Base-by-base conservation (phyloP, 2,888 invertebrate genomes). In the Saturnia pavonia region DNA sequence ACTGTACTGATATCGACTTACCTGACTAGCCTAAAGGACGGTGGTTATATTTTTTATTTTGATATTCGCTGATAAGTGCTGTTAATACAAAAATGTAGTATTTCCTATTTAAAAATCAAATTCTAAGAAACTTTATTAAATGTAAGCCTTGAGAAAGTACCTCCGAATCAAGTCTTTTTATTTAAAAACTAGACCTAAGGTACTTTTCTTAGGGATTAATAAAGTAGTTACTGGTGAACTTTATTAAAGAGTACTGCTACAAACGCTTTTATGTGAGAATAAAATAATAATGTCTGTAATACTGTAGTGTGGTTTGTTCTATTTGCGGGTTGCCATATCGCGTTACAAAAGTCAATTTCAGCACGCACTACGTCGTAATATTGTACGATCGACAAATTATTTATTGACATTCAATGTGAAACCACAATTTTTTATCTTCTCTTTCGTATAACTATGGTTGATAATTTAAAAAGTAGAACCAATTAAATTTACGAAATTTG, bases 281-380 rank as follows among this genome's bases (percentile, higher is more conserved):
- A 54, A 54, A 25, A 57, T 57, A 57, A 25, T 57, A 57, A 51
- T 51, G 51, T 22, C 22, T 54, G n/a, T 60, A 27, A 27, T 14
- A 27, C n/a, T 19, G 34, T 34, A 40, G 65, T 65, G 40, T 65
- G 65, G 65, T 65, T 65, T 65, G 65, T 40, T 65, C 67, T 6
- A 42, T 25, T 25, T 34, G 22, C 40, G 67, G 51, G 34, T 70
- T 43, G 42, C 42, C 72, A 73, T 57, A 70, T 74, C 69, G 72
- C 71, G 74, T 78, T 78, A 75, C 77, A 76, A 77, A 76, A 75
- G 69, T 73, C 74, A 75, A 76, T 76, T 72, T 72, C 68, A 71
- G 73, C 74, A 76, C 74, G 75, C 74, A 74, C 72, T 72, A 57
- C 70, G 70, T 73, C 74, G 72, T 73, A 74, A 78, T 76, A 72